Base-by-base conservation (phyloP, 2,797 vertebrate species). In the Tokudaia muenninki region DNA sequence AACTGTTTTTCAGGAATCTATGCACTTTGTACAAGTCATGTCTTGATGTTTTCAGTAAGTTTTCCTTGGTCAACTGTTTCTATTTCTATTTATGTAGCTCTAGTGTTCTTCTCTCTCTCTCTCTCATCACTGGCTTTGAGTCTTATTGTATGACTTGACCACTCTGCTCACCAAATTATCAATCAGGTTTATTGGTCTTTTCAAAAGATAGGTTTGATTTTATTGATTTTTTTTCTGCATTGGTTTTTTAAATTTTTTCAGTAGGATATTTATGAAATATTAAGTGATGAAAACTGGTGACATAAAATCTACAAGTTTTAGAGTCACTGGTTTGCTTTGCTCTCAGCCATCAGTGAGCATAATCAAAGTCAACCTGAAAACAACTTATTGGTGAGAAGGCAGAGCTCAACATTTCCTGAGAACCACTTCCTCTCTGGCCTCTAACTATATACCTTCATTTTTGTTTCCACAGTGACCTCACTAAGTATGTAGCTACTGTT, bases 1-100 rank as follows among this genome's bases (percentile, higher is more conserved):
- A 87, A 79, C 2, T 44, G 4, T 88, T 94, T 93, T 93, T 75
- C 29, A 95, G 22, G 17, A 96, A 87, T 91, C 84, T 92, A 16
- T 91, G 59, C 3, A 94, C n/a, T 78, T 94, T 31, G n/a, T 77
- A 14, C 37, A 52, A 77, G 7, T 47, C 91, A 83, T 44, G 6
- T 83, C 44, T 93, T 91, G 17, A 55, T 74, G 19, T 79, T 92
- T 83, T 72, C 61, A 4, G 55, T 83, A 55, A 70, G 65, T 37
- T 41, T 84, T 90, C 67, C 67, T 37, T 63, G 14, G 24, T 91
- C 86, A 72, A 72, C 84, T 86, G 57, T 79, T 21, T 91, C 2
- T 67, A 8, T 84, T 11, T 88, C 59, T 89, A 8, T 84, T 11
- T 88, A 52, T 89, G 12, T 29, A 57, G 31, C 3, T 57, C 6